Base-by-base conservation (phyloP, 1,140 invertebrate species). In the Schlechtendalia chinensis region DNA sequence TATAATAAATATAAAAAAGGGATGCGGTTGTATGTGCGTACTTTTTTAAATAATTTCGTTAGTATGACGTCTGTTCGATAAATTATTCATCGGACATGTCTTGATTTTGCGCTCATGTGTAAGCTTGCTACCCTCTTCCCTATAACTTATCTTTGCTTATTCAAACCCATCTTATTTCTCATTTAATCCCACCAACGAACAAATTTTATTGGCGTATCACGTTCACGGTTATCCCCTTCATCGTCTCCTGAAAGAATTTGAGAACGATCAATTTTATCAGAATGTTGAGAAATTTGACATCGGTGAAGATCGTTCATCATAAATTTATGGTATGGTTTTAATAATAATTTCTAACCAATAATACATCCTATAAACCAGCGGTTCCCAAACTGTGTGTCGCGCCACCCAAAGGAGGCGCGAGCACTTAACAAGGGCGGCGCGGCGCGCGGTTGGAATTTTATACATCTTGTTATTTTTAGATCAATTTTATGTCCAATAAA, bases 1-100 rank as follows among this genome's bases (percentile, higher is more conserved):
- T 24, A 50, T 5, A 69, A 69, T 67, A 47, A 69, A 50, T 50
- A 47, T 24, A 47, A 50, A 3, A 69, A 39, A 16, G 6, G 16
- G 24, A 10, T 14, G 14, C 10, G 14, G 29, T 32, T 17, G 27
- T 16, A 63, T 59, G 67, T 50, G n/a, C 22, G 16, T 69, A 69
- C 50, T 24, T 72, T 24, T 54, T 54, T 72, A 47, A 72, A 72
- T 53, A 53, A 72, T 72, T 53, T 22, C 17, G 2, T 10, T n/a
- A 8, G 50, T n/a, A 54, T 16, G 24, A 54, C 69, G 50, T n/a
- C n/a, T n/a, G n/a, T 29, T 72, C 69, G 50, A 72, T 72, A 72
- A 72, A 72, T 72, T 53, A 72, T 72, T 72, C 50, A 72, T 47
- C 27, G 17, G 69, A 72, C 12, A 72, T 24, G 27, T 54, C 69